Conservation (phyloP, 1,140 invertebrate genomes). For the Temnothorax curvispinosus region DNA sequence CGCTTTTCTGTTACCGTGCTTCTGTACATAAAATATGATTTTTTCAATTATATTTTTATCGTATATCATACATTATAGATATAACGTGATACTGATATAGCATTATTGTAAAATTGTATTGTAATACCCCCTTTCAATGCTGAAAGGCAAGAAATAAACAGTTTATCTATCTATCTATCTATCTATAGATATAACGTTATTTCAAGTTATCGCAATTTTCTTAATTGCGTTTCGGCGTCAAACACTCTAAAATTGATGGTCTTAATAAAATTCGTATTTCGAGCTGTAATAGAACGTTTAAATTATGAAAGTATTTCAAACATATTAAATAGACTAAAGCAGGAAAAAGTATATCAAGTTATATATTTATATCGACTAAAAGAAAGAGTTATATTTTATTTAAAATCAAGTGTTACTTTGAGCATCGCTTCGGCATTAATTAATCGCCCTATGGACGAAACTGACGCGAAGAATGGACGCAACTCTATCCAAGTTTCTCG, state of each 20-base stretch:
- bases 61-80: background rate
- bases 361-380: background rate
- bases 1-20: background rate
- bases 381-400: background rate
- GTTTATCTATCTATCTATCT: no score
- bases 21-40: background rate
- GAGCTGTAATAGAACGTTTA: background rate
- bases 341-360: background rate
- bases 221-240: background rate
- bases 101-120: no score
- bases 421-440: conserved; percentile 19
- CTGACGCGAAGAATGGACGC: background rate
- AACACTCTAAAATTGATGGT: background rate
- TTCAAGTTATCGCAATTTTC: background rate
- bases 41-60: background rate
- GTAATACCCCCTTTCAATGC: no score
- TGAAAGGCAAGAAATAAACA: no score
- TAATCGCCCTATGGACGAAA: conserved; percentile 11
- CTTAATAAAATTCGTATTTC: background rate
- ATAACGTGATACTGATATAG: no score
- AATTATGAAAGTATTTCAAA: background rate
- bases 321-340: background rate
- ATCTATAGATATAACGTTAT: background rate
- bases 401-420: conserved; percentile 3
- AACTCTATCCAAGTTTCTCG: conserved; percentile 8